Base-by-base conservation (phyloP, 2,113 vertebrate species). In the Pagrus major region DNA sequence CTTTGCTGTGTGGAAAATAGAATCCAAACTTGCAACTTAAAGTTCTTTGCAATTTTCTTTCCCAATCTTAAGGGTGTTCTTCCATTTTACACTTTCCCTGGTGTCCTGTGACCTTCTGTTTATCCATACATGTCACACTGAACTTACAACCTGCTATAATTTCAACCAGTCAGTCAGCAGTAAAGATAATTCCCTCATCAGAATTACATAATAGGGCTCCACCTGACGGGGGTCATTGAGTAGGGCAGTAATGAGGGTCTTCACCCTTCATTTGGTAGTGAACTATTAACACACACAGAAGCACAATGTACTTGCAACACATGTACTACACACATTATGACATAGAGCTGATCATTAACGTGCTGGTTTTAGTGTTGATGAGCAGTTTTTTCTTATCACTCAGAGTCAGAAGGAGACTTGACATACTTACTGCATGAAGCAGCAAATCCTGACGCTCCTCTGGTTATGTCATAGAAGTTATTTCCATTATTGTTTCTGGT, bases 181-280 rank as follows among this genome's bases (percentile, higher is more conserved):
- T 63, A 79, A 76, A 87, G 82, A 91, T 86, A 37, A 84, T 79
- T 76, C 21, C 1, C 71, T 79, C 21, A 84, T 89, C 67, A 52
- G 49, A 71, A 74, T 91, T 82, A 86, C 81, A 69, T 86, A 91
- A 90, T 6, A 18, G 21, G 35, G 37, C 59, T 46, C 12, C 18
- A 16, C 42, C 56, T 73, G 61, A 77, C 71, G 1, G 42, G 60
- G 86, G 84, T 91, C 88, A 86, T 31, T 12, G 46, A 71, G 77
- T 56, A 35, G 59, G 1, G 2, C 33, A 3, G 44, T 89, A 92
- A 88, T 83, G 79, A 90, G 67, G 56, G 46, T 78, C 79, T 71
- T 83, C 56, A 39, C 68, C 68, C 82, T 79, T 70, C 76, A 81
- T 87, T 81, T 80, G 73, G 42, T 80, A 35, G 83, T 88, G 29